phyloP scores from a whole-genome alignment of 1,140 invertebrate species.

The Pomphorhynchus laevis region DNA sequence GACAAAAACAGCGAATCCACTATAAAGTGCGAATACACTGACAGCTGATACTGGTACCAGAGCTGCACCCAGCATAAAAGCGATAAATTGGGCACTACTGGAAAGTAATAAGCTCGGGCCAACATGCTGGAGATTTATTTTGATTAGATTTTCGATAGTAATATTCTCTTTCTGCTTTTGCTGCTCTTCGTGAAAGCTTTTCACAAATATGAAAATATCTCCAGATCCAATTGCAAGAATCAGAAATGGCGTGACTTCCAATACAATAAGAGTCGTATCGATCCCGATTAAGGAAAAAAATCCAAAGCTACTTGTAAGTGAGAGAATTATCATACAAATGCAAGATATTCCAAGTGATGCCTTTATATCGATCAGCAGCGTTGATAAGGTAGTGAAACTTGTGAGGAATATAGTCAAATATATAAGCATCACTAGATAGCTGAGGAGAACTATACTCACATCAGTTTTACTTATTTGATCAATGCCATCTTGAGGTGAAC shows the following conservation, averaged over 20 bases:
- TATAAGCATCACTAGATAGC: slow-evolving; percentile 84
- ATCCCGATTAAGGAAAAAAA: slow-evolving; percentile 39
- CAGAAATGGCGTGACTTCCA: slow-evolving; percentile 69
- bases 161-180: slow-evolving; percentile 28
- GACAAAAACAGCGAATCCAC: slow-evolving; percentile 58
- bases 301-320: slow-evolving; percentile 41
- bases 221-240: slow-evolving; percentile 60
- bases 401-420: slow-evolving; percentile 73
- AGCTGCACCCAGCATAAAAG: slow-evolving; percentile 41
- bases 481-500: slow-evolving; percentile 74
- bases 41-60: slow-evolving; percentile 89
- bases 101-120: slow-evolving; percentile 57
- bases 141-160: no score
- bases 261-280: slow-evolving; percentile 41
- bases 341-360: slow-evolving; percentile 43
- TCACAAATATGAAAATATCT: slow-evolving; percentile 70
- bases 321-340: slow-evolving; percentile 39
- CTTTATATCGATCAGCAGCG: slow-evolving; percentile 37
- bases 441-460: slow-evolving; percentile 51
- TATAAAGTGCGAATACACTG: slow-evolving; percentile 68
- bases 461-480: slow-evolving; percentile 59
- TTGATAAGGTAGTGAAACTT: slow-evolving; percentile 24
- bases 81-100: slow-evolving; percentile 39
- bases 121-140: slow-evolving; percentile 34
- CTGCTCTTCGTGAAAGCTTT: slow-evolving; percentile 21